These are phyloP conservation scores for Pteronura brasiliensis DNA, from an alignment of 2,113 vertebrate genomes.

Conservation along the genomic window DNA sequence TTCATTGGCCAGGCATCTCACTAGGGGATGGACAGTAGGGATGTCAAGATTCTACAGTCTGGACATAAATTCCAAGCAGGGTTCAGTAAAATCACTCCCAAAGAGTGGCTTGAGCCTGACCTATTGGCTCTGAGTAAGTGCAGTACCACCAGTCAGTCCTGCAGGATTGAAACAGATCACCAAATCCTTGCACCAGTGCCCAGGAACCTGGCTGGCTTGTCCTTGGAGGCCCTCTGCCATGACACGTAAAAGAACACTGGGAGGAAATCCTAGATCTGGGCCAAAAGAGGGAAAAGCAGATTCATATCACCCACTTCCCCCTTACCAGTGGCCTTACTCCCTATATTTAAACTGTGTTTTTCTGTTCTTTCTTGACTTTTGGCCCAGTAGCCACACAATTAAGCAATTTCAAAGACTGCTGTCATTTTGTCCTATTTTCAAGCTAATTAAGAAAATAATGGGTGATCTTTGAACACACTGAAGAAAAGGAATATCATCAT, in stretches of 20 bases:
- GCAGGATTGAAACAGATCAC: neutral
- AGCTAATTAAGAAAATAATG: constrained; percentile 48
- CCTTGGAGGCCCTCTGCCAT: neutral
- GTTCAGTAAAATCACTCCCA: neutral
- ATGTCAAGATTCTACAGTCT: neutral
- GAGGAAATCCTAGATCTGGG: neutral
- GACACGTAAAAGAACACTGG: neutral
- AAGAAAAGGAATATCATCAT: neutral
- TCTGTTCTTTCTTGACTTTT: neutral
- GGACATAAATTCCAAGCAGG: neutral
- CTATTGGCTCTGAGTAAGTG: neutral
- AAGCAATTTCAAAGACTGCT: constrained; percentile 6
- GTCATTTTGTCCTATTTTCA: constrained; percentile 19
- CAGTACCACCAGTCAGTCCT: neutral
- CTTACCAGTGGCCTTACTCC: neutral
- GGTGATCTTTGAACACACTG: neutral
- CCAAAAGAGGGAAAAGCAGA: neutral
- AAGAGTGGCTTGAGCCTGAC: neutral
- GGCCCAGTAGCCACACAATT: neutral
- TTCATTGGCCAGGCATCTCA: neutral
- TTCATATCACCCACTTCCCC: neutral
- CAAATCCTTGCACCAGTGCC: neutral
- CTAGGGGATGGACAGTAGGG: neutral
- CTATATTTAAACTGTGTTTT: neutral
- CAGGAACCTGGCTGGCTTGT: neutral